These are phyloP conservation scores for Parapsyche elsis DNA, from an alignment of 1,140 invertebrate genomes.

Conservation along the genomic window DNA sequence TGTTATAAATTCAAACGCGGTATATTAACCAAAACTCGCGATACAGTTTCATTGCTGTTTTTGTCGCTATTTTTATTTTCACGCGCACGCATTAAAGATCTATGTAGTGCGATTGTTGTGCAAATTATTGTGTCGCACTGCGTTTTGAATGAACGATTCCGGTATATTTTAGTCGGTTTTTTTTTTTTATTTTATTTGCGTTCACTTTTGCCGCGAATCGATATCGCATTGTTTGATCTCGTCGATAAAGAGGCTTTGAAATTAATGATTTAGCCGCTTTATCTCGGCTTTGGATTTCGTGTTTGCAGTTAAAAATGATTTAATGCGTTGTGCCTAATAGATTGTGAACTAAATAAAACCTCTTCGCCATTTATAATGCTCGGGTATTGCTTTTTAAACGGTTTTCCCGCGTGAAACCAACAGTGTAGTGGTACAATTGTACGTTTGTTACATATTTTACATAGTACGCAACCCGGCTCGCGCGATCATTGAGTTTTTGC, in stretches of 20 bases:
- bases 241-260: not conserved
- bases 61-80: too few relatives aligned
- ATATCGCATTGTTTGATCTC: constrained; percentile 28
- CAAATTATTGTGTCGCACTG: too few relatives aligned
- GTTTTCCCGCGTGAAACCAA: constrained; percentile 20
- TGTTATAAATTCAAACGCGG: too few relatives aligned
- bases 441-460: constrained; percentile 17
- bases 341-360: constrained; percentile 18
- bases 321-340: constrained; percentile 30
- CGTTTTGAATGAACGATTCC: too few relatives aligned
- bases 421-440: not conserved
- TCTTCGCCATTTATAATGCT: constrained; percentile 21
- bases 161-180: too few relatives aligned
- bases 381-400: constrained; percentile 30
- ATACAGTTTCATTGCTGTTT: too few relatives aligned
- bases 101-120: too few relatives aligned
- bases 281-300: constrained; percentile 1
- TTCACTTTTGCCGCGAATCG: constrained; percentile 9
- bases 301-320: constrained; percentile 35
- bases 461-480: not conserved
- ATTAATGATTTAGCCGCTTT: constrained; percentile 33
- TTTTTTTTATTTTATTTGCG: too few relatives aligned
- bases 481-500: constrained; percentile 10
- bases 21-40: too few relatives aligned
- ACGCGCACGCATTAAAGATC: too few relatives aligned